A percentile compares a stretch with the other conserved stretches of the same genome.
These are phyloP conservation scores for Trematocara marginatum DNA, from an alignment of 2,113 vertebrate genomes.

Conservation along the genomic window DNA sequence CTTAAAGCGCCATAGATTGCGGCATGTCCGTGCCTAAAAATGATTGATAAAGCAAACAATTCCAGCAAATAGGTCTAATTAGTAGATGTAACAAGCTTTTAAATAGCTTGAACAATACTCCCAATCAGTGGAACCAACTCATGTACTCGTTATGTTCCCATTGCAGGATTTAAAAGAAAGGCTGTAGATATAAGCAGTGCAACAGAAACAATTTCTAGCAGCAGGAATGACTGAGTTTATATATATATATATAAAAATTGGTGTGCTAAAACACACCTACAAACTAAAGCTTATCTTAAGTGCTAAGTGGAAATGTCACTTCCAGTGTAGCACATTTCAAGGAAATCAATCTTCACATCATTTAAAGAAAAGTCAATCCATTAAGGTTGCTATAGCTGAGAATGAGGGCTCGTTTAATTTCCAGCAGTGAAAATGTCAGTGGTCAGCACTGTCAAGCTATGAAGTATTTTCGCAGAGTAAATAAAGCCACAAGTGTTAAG, in stretches of 20 bases:
- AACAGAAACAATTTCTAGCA: no score
- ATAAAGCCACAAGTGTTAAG: background rate
- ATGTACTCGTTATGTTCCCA: background rate
- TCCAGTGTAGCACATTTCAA: background rate
- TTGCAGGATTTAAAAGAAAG: background rate
- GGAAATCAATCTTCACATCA: background rate
- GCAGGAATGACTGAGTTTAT: no score
- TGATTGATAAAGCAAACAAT: background rate
- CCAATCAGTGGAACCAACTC: background rate
- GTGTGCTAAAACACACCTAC: background rate
- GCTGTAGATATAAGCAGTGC: no score
- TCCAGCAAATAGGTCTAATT: background rate
- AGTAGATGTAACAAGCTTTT: background rate
- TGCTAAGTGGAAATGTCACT: background rate
- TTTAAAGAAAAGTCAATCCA: background rate
- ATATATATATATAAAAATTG: background rate
- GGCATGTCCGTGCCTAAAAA: background rate
- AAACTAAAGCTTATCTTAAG: background rate
- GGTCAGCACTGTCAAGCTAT: background rate
- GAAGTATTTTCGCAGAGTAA: background rate
- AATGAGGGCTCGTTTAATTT: background rate
- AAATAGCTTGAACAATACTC: background rate
- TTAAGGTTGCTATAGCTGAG: background rate
- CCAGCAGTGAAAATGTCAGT: background rate
- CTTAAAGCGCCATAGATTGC: conserved; percentile 8